These are phyloP conservation scores for Microplitis manilae DNA, from an alignment of 2,888 invertebrate species.

Conservation along the genomic window DNA sequence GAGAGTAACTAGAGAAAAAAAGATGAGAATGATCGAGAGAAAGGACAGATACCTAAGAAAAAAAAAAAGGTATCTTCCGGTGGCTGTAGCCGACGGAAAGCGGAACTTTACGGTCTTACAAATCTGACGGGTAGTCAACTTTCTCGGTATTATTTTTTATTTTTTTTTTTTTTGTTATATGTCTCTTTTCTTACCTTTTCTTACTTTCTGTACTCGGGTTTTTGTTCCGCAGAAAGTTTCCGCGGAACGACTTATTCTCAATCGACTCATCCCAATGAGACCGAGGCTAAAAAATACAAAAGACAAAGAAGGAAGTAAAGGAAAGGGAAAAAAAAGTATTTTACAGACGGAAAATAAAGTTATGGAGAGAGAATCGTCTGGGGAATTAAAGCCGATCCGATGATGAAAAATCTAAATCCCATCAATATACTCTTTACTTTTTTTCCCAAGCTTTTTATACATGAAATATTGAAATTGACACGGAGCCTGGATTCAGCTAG, in stretches of 20 bases:
- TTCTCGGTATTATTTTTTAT: constrained; percentile 4
- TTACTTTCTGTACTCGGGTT: constrained; percentile 11
- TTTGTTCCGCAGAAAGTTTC: constrained; percentile 36
- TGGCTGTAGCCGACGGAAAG: constrained; percentile 36
- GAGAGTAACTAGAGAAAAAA: not conserved
- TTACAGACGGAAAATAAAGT: not conserved
- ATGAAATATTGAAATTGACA: constrained; percentile 37
- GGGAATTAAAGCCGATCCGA: constrained; percentile 35
- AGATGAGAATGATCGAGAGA: not conserved
- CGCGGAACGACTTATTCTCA: constrained; percentile 33
- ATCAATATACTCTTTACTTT: constrained; percentile 31
- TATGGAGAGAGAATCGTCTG: constrained; percentile 12
- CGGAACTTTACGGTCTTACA: constrained; percentile 60
- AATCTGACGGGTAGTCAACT: constrained; percentile 57
- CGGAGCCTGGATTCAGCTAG: constrained; percentile 9
- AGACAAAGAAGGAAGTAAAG: not conserved
- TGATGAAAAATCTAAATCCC: constrained; percentile 42
- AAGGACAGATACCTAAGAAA: not conserved
- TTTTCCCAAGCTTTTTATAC: constrained; percentile 8
- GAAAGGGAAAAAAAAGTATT: not conserved
- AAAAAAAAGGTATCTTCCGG: not conserved
- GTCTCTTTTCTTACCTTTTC: not conserved
- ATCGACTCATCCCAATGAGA: constrained; percentile 24
- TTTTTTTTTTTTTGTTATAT: no score
- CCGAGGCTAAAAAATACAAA: not conserved